Evolutionary conservation across 2,888 invertebrate species (phyloP).

Genomic region (Ctena decussata): DNA sequence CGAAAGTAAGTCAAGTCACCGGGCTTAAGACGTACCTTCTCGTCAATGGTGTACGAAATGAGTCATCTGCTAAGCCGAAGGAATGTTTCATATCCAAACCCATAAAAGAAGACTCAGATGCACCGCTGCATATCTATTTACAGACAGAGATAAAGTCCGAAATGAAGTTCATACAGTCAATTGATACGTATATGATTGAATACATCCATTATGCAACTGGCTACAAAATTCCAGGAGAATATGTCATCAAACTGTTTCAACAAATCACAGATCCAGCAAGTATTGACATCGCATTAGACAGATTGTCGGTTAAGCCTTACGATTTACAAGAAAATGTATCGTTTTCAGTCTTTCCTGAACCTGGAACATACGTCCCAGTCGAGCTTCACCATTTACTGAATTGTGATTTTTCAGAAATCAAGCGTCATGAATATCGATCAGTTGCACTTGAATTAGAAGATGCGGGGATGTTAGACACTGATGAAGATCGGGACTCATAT

Average conservation of each 20-base stretch:
- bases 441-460: slow-evolving; percentile 48
- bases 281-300: slow-evolving; percentile 10
- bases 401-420: slow-evolving; percentile 46
- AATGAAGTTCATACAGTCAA: not conserved
- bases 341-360: slow-evolving; percentile 38
- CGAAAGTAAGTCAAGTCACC: not conserved
- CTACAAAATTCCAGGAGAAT: not conserved
- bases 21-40: not conserved
- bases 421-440: slow-evolving; percentile 45
- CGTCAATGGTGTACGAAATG: not conserved
- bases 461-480: not conserved
- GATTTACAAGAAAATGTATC: not conserved
- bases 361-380: slow-evolving; percentile 56
- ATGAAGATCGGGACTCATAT: not conserved
- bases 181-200: not conserved
- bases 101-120: not conserved
- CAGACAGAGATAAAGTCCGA: not conserved
- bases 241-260: not conserved
- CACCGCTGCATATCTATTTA: not conserved
- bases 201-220: not conserved
- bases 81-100: not conserved
- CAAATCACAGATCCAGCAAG: not conserved
- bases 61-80: not conserved
- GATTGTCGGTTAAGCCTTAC: not conserved
- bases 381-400: slow-evolving; percentile 55